These are phyloP conservation scores for Chrysolina americana DNA, from an alignment of 2,888 invertebrate species.

Conservation along the genomic window DNA sequence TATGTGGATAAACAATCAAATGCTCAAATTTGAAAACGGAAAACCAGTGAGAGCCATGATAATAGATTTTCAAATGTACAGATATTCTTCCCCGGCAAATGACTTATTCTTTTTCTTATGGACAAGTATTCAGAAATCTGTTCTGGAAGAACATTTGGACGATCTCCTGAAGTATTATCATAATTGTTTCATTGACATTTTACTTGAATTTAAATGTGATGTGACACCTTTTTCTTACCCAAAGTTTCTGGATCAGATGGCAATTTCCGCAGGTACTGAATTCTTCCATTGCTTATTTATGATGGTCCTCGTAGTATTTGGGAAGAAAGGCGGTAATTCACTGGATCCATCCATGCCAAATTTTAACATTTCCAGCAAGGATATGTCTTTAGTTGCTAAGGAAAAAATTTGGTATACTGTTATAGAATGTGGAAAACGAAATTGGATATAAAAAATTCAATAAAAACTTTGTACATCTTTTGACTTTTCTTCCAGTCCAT, in stretches of 20 bases:
- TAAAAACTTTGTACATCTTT: not conserved
- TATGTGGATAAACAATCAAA: slow-evolving; percentile 75
- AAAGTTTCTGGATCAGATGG: slow-evolving; percentile 65
- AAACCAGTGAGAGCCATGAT: slow-evolving; percentile 65
- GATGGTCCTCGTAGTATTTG: not conserved
- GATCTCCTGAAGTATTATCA: slow-evolving; percentile 71
- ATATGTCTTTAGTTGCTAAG: not conserved
- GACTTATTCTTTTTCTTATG: slow-evolving; percentile 73
- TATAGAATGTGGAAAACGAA: slow-evolving; percentile 16
- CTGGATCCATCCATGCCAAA: not conserved
- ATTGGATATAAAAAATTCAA: slow-evolving; percentile 7
- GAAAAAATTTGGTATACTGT: slow-evolving; percentile 20
- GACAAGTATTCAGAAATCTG: slow-evolving; percentile 69
- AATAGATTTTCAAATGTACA: slow-evolving; percentile 73
- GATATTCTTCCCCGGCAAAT: slow-evolving; percentile 70
- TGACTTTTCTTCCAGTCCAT: no score
- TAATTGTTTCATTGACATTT: slow-evolving; percentile 66
- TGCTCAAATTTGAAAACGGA: slow-evolving; percentile 67
- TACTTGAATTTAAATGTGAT: slow-evolving; percentile 61
- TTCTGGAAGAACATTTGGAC: slow-evolving; percentile 67
- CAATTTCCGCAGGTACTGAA: slow-evolving; percentile 32
- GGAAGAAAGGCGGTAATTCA: not conserved
- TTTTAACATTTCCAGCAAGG: not conserved
- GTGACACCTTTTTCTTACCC: slow-evolving; percentile 64
- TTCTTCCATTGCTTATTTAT: not conserved